These are phyloP conservation scores for Folsomia candida DNA, from an alignment of 2,888 invertebrate species.

Conservation along the genomic window DNA sequence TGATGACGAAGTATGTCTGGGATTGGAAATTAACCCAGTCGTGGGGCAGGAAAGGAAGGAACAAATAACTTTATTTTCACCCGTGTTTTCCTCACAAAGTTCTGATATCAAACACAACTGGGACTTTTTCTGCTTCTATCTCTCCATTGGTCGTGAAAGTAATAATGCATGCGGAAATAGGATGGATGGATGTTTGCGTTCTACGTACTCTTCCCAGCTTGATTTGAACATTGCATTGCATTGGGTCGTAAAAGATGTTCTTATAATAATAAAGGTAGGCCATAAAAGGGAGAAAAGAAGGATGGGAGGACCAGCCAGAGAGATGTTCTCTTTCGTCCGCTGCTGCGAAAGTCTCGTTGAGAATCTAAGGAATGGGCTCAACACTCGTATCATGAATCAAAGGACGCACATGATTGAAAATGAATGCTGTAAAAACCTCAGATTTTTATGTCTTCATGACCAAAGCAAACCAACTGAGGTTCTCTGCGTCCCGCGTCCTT, in stretches of 20 bases:
- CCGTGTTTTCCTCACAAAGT: not conserved
- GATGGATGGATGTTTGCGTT: no score
- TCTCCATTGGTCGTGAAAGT: no score
- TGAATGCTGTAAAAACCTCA: constrained; percentile 23
- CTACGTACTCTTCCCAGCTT: not conserved
- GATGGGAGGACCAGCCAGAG: not conserved
- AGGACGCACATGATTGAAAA: constrained; percentile 20
- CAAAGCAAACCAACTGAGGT: not conserved
- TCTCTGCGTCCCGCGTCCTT: not conserved
- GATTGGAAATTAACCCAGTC: not conserved
- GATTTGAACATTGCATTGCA: constrained; percentile 1
- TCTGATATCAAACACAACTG: no score
- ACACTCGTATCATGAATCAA: constrained; percentile 15
- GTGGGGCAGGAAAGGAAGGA: not conserved
- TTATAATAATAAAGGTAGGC: constrained; percentile 21
- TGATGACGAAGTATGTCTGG: not conserved
- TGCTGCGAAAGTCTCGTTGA: no score
- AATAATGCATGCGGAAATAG: no score
- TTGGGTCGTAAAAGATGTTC: constrained; percentile 22
- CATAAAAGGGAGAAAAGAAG: constrained; percentile 9
- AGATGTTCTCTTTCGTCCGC: no score
- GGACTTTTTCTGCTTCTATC: not conserved
- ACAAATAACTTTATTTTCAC: not conserved
- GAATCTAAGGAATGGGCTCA: constrained; percentile 17
- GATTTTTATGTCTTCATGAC: constrained; percentile 11